Percentiles rank a stretch among this genome's conserved stretches.
Conservation (phyloP, 2,113 vertebrate genomes). For the Clarias batrachus region DNA sequence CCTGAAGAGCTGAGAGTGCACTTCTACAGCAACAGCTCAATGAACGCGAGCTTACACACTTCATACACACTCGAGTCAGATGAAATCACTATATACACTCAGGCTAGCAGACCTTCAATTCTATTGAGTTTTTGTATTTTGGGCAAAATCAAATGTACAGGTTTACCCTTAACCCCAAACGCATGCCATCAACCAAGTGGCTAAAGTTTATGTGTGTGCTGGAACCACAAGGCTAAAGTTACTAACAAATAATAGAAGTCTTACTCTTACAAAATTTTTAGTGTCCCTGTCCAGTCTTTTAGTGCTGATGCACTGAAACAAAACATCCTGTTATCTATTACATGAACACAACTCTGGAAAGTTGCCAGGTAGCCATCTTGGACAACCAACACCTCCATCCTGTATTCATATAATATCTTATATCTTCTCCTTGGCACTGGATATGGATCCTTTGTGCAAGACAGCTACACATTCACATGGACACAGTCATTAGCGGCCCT, state of each 20-base stretch:
- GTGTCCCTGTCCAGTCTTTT: not conserved
- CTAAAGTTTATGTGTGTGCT: not conserved
- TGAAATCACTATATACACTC: not conserved
- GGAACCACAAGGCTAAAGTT: not conserved
- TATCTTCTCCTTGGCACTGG: not conserved
- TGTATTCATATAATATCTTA: not conserved
- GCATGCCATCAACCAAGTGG: not conserved
- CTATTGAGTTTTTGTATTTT: not conserved
- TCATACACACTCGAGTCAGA: constrained; percentile 20
- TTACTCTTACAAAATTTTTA: not conserved
- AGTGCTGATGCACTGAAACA: not conserved
- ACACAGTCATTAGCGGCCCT: not conserved
- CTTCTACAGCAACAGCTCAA: constrained; percentile 58
- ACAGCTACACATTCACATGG: not conserved
- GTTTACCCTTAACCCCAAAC: not conserved
- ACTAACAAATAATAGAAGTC: not conserved
- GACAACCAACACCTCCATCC: not conserved
- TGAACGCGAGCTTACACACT: constrained; percentile 25
- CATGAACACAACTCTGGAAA: not conserved
- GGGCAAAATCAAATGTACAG: not conserved
- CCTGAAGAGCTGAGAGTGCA: constrained; percentile 64
- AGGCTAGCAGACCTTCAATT: not conserved
- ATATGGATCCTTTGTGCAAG: not conserved
- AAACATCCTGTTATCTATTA: not conserved
- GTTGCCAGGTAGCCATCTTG: not conserved